phyloP scores from a whole-genome alignment of 1,140 invertebrate genomes.

The Drosophila bocqueti region DNA sequence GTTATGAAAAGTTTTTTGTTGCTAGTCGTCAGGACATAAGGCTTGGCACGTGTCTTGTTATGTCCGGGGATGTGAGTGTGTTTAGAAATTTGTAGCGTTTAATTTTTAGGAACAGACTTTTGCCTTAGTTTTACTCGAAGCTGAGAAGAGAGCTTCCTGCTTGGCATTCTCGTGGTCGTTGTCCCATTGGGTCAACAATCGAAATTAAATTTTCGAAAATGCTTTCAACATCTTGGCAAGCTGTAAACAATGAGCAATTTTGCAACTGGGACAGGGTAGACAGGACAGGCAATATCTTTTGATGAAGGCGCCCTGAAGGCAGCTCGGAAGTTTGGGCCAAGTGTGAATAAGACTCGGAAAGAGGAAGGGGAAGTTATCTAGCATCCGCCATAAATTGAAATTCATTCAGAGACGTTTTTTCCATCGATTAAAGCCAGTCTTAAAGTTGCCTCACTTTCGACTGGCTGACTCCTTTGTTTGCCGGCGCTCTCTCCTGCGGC shows the following conservation, averaged over 20 bases:
- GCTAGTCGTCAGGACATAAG: conserved; percentile 26
- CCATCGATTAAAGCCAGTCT: conserved; percentile 12
- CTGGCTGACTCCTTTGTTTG: conserved; percentile 51
- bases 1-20: conserved; percentile 52
- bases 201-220: conserved; percentile 61
- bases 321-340: conserved; percentile 42
- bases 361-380: conserved; percentile 11
- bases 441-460: conserved; percentile 31
- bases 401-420: conserved; percentile 41
- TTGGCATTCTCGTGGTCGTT: conserved; percentile 9
- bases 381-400: conserved; percentile 46
- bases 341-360: conserved; percentile 16
- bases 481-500: conserved; percentile 18
- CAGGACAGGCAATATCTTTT: conserved; percentile 47
- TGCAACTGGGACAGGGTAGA: conserved; percentile 41
- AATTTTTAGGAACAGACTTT: conserved; percentile 20
- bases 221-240: conserved; percentile 37
- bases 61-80: conserved; percentile 10
- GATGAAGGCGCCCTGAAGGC: conserved; percentile 33
- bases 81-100: conserved; percentile 24
- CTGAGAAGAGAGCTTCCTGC: conserved; percentile 9
- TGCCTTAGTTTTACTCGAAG: conserved; percentile 33
- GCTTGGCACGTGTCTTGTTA: conserved; percentile 50
- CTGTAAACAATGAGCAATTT: conserved; percentile 59
- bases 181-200: conserved; percentile 52